Conservation (phyloP, 2,888 invertebrate species). For the Parnassius mnemosyne region DNA sequence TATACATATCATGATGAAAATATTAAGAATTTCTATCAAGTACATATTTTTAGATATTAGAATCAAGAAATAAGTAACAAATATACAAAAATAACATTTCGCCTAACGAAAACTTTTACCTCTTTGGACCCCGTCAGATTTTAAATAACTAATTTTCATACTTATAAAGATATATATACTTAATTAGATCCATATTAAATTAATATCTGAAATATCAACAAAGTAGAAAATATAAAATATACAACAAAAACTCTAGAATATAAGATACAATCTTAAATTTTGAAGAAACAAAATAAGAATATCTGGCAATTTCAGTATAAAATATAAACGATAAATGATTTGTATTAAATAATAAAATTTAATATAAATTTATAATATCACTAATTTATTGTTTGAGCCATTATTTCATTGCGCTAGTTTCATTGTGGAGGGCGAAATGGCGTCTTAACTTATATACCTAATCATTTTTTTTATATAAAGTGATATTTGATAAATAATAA, state of each 20-base stretch:
- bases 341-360: conserved; percentile 31
- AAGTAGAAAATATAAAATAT: conserved; percentile 11
- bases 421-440: neutral
- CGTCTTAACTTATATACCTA: too few species aligned
- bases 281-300: conserved; percentile 8
- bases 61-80: conserved; percentile 3
- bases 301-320: conserved; percentile 23
- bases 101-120: conserved; percentile 10
- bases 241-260: conserved; percentile 8
- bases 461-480: too few species aligned
- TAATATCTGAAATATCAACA: conserved; percentile 28
- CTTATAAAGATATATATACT: conserved; percentile 10
- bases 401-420: conserved; percentile 22
- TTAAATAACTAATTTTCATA: neutral
- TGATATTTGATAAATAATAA: too few species aligned
- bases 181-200: conserved; percentile 12
- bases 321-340: conserved; percentile 24
- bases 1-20: too few species aligned
- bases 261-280: neutral
- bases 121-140: conserved; percentile 18
- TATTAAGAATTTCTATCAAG: too few species aligned
- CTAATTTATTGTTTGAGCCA: conserved; percentile 37
- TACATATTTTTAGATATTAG: conserved; percentile 2
- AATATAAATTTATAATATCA: conserved; percentile 37
- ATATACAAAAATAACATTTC: neutral